phyloP scores from a whole-genome alignment of 2,888 invertebrate genomes.

The Cheilosia grossa region DNA sequence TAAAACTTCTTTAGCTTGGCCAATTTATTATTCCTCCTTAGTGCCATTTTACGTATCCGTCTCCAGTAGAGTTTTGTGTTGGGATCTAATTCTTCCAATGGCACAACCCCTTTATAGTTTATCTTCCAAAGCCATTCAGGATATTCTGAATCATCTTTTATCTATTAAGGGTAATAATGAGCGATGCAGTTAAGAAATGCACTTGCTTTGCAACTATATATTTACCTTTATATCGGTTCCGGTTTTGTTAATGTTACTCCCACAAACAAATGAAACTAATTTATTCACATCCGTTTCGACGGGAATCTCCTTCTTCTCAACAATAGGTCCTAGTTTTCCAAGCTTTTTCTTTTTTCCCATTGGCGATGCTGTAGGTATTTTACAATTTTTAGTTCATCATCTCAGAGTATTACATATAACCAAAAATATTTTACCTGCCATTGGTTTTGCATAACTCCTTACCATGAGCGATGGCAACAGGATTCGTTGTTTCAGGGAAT shows the following conservation, averaged over 20 bases:
- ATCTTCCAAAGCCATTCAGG: slow-evolving; percentile 96
- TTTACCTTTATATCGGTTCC: slow-evolving; percentile 91
- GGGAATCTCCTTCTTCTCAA: slow-evolving; percentile 89
- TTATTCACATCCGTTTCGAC: slow-evolving; percentile 93
- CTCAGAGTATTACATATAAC: slow-evolving; percentile 19
- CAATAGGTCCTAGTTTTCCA: slow-evolving; percentile 86
- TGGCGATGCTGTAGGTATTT: slow-evolving; percentile 46
- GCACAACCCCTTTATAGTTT: slow-evolving; percentile 86
- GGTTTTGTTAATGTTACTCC: slow-evolving; percentile 91
- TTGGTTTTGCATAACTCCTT: slow-evolving; percentile 73
- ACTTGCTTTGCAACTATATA: background rate
- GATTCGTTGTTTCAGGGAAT: slow-evolving; percentile 68
- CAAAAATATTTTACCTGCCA: slow-evolving; percentile 47
- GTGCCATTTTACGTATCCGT: slow-evolving; percentile 87
- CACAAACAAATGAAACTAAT: slow-evolving; percentile 91
- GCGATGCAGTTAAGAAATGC: background rate
- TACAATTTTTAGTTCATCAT: background rate
- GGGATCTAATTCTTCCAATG: slow-evolving; percentile 90
- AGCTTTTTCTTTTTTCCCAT: slow-evolving; percentile 85
- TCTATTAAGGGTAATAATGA: slow-evolving; percentile 75
- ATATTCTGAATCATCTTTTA: slow-evolving; percentile 91
- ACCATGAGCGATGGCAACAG: slow-evolving; percentile 35
- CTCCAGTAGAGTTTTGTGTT: slow-evolving; percentile 92
- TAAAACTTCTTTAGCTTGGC: slow-evolving; percentile 86
- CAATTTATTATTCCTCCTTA: slow-evolving; percentile 87